A percentile compares a stretch with the other conserved stretches of the same genome.
These are phyloP conservation scores for Tyria jacobaeae DNA, from an alignment of 2,888 invertebrate genomes.

Conservation along the genomic window DNA sequence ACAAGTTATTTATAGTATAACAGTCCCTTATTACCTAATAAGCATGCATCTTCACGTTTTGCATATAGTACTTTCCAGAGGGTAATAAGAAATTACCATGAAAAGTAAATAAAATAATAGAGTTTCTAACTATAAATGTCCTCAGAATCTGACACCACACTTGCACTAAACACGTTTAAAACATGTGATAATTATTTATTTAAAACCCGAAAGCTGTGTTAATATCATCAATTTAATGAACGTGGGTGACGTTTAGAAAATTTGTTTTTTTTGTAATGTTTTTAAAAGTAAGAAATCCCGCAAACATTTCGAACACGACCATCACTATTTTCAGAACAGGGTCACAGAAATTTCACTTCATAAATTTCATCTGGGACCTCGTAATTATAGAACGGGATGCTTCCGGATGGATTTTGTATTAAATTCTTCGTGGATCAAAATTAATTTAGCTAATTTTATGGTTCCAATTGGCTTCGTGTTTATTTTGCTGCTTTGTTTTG, in stretches of 20 bases:
- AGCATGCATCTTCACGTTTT: too few relatives aligned
- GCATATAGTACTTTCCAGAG: too few relatives aligned
- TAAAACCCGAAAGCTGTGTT: not conserved
- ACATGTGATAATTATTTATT: not conserved
- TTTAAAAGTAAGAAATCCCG: constrained; percentile 19
- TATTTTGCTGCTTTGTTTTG: constrained; percentile 24
- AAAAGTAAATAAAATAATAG: not conserved
- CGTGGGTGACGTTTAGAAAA: not conserved
- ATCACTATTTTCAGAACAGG: constrained; percentile 46
- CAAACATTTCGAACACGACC: constrained; percentile 23
- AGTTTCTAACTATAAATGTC: not conserved
- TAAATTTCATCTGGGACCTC: constrained; percentile 68
- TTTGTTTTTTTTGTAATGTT: constrained; percentile 8
- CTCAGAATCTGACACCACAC: not conserved
- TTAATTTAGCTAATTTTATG: constrained; percentile 42
- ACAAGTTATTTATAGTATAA: not conserved
- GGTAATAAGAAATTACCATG: too few relatives aligned
- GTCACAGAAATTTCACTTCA: constrained; percentile 68
- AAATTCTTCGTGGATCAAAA: constrained; percentile 64
- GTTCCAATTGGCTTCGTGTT: constrained; percentile 28
- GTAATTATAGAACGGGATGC: constrained; percentile 68
- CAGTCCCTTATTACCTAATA: too few relatives aligned
- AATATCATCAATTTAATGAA: not conserved
- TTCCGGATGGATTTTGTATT: constrained; percentile 61
- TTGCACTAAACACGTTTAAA: not conserved